A percentile compares a stretch with the other conserved stretches of the same genome.
Evolutionary conservation across 2,888 invertebrate species (phyloP).

Genomic region (Deilephila elpenor): DNA sequence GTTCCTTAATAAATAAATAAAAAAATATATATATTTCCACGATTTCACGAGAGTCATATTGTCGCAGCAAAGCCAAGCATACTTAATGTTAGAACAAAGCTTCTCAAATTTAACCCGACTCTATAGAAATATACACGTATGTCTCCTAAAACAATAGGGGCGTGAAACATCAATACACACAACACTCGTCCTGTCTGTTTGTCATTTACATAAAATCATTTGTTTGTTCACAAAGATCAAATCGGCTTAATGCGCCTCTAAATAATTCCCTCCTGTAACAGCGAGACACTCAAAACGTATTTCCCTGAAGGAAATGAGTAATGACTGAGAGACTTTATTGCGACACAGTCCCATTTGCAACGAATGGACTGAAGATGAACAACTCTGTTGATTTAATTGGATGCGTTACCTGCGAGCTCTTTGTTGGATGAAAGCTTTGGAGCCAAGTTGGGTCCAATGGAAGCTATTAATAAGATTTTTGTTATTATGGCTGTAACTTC

Average conservation of each 20-base stretch:
- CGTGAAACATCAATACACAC: not conserved
- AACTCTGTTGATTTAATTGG: conserved; percentile 16
- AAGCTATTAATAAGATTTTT: not conserved
- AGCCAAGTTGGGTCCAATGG: not conserved
- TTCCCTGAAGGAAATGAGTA: conserved; percentile 26
- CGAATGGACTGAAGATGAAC: conserved; percentile 8
- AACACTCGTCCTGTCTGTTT: not conserved
- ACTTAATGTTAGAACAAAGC: not conserved
- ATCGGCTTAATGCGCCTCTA: conserved; percentile 19
- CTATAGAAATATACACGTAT: not conserved
- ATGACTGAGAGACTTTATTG: conserved; percentile 19
- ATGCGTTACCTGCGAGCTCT: not conserved
- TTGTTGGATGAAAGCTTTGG: not conserved
- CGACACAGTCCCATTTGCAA: conserved; percentile 7
- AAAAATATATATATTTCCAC: too few relatives aligned
- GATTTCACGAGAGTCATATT: too few relatives aligned
- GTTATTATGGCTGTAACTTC: not conserved
- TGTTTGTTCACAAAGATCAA: conserved; percentile 6
- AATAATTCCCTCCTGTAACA: conserved; percentile 12
- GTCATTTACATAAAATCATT: not conserved
- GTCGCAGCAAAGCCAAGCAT: not conserved
- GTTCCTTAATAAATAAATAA: too few relatives aligned
- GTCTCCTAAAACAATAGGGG: not conserved
- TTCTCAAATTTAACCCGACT: not conserved
- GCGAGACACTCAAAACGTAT: conserved; percentile 19